Evolutionary conservation across 1,140 invertebrate species (phyloP).

Genomic region (Ditylenchus dipsaci): DNA sequence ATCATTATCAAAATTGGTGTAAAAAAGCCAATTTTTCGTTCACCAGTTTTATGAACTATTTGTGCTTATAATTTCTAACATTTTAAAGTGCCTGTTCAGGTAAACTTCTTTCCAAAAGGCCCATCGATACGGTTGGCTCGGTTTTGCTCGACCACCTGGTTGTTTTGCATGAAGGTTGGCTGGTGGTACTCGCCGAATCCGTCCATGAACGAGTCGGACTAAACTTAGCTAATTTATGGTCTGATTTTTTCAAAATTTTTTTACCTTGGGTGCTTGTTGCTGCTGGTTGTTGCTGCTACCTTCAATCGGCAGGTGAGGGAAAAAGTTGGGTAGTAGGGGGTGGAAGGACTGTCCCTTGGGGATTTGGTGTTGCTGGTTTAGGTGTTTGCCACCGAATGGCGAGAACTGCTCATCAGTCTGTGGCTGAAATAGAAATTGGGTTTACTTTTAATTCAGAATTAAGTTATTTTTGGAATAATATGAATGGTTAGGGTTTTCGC

Average conservation of each 20-base stretch:
- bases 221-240: not conserved
- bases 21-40: too few species aligned
- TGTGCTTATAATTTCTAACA: too few species aligned
- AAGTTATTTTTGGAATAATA: too few species aligned
- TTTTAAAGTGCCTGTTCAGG: too few species aligned
- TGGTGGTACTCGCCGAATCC: slow-evolving; percentile 43
- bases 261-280: not conserved
- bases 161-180: slow-evolving; percentile 31
- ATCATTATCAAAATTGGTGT: too few species aligned
- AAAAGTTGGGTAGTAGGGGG: not conserved
- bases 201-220: slow-evolving; percentile 38
- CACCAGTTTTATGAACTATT: too few species aligned
- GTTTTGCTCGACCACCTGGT: slow-evolving; percentile 21
- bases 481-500: too few species aligned
- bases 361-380: not conserved
- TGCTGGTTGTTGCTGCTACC: too few species aligned
- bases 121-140: slow-evolving; percentile 20
- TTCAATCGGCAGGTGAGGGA: not conserved
- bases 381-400: not conserved
- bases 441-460: too few species aligned
- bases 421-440: not conserved
- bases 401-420: slow-evolving; percentile 1
- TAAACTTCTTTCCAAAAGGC: slow-evolving; percentile 20
- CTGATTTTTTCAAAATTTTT: not conserved
- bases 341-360: not conserved